Evolutionary conservation across 2,113 vertebrate genomes (phyloP).

Genomic region (Phrynosoma platyrhinos): DNA sequence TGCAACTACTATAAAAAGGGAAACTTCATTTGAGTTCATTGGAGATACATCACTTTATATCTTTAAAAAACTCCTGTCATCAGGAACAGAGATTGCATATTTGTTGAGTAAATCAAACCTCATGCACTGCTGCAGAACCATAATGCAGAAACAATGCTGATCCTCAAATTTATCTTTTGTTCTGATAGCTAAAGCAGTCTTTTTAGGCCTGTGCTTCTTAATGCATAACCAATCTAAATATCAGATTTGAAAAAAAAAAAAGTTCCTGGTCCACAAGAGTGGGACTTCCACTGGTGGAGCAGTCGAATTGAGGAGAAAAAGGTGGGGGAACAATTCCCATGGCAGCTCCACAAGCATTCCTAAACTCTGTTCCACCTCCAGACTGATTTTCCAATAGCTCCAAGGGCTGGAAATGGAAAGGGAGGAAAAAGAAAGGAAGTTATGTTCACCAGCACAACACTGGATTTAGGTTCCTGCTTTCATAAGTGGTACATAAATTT

Average conservation of each 20-base stretch:
- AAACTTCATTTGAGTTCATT: neutral
- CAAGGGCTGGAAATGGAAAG: too few relatives aligned
- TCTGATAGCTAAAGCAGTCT: neutral
- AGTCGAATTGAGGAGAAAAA: too few relatives aligned
- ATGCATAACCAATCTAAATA: neutral
- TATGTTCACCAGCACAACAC: too few relatives aligned
- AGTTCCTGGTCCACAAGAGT: neutral
- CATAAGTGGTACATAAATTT: too few relatives aligned
- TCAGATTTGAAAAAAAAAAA: neutral
- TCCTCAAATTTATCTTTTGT: neutral
- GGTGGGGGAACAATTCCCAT: too few relatives aligned
- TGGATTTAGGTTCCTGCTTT: too few relatives aligned
- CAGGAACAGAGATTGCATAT: too few relatives aligned
- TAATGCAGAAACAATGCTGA: neutral
- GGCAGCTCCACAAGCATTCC: too few relatives aligned
- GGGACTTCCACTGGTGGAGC: too few relatives aligned
- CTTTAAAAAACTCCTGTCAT: neutral
- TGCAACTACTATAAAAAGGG: neutral
- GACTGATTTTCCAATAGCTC: too few relatives aligned
- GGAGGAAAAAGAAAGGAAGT: too few relatives aligned
- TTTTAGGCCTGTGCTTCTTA: neutral
- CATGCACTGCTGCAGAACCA: neutral
- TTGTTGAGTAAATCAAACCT: neutral
- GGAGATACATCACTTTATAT: neutral
- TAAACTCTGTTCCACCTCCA: too few relatives aligned